Evolutionary conservation across 2,113 vertebrate species (phyloP).

Genomic region (Chloropsis cyanopogon): DNA sequence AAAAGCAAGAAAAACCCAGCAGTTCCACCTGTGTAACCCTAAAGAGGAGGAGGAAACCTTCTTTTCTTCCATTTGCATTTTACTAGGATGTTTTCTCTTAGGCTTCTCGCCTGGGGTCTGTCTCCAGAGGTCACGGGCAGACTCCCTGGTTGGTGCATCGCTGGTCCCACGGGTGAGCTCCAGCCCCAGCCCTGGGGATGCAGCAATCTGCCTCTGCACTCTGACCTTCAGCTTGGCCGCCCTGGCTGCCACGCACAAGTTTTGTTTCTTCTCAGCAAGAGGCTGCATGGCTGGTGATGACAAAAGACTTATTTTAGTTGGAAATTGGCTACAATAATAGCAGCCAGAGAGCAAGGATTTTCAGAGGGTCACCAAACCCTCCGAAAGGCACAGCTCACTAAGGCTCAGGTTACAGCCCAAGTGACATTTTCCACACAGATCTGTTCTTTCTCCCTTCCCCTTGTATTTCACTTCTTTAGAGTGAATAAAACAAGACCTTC

Average conservation of each 20-base stretch:
- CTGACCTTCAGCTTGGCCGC: slow-evolving; percentile 52
- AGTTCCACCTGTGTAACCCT: background rate
- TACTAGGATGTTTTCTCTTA: slow-evolving; percentile 6
- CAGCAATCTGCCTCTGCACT: slow-evolving; percentile 43
- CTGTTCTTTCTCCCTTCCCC: slow-evolving; percentile 35
- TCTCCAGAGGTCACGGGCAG: background rate
- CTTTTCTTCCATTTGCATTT: background rate
- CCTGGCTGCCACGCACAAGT: slow-evolving; percentile 25
- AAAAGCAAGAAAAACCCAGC: background rate
- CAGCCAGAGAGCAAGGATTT: slow-evolving; percentile 34
- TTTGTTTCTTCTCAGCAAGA: slow-evolving; percentile 55
- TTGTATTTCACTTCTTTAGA: slow-evolving; percentile 25
- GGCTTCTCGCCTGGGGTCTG: background rate
- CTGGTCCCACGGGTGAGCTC: slow-evolving; percentile 37
- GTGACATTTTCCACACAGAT: background rate
- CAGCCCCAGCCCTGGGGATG: slow-evolving; percentile 20
- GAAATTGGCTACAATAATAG: slow-evolving; percentile 55
- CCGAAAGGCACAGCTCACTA: background rate
- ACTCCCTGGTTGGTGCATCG: background rate
- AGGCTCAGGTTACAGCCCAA: slow-evolving; percentile 25
- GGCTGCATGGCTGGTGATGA: slow-evolving; percentile 17
- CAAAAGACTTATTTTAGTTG: slow-evolving; percentile 63
- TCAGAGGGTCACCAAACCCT: slow-evolving; percentile 33
- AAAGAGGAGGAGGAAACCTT: background rate
- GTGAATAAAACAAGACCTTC: slow-evolving; percentile 57